Conservation (phyloP, 2,797 vertebrate genomes). For the Phalloptychus januarius region DNA sequence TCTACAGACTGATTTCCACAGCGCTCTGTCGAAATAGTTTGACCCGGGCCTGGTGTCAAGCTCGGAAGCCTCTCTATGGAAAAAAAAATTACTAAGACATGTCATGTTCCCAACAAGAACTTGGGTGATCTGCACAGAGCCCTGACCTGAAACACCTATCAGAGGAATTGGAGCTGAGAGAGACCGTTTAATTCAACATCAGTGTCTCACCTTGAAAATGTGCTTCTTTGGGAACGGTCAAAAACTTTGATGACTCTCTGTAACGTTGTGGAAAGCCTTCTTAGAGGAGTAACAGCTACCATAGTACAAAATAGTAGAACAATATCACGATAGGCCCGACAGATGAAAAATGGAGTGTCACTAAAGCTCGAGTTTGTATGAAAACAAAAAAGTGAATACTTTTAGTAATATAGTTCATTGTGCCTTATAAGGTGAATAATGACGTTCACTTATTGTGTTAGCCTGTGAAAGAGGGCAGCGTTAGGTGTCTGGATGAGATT, state of each 20-base stretch:
- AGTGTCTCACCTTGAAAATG: not conserved
- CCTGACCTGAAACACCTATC: not conserved
- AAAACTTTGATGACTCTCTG: not conserved
- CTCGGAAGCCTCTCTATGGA: too few relatives aligned
- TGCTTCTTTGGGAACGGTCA: not conserved
- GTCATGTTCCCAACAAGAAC: not conserved
- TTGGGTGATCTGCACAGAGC: not conserved
- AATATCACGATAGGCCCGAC: not conserved
- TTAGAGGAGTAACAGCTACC: not conserved
- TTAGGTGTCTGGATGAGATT: not conserved
- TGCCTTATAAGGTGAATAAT: not conserved
- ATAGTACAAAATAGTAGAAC: not conserved
- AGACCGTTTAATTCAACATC: not conserved
- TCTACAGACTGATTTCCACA: too few relatives aligned
- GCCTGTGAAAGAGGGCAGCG: not conserved
- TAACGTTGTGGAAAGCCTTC: not conserved
- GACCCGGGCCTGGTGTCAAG: too few relatives aligned
- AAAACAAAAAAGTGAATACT: not conserved
- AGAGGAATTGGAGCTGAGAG: not conserved
- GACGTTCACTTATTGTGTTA: not conserved
- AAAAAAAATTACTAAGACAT: not conserved
- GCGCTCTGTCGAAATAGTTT: too few relatives aligned
- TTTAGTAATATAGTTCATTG: not conserved
- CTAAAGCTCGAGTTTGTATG: not conserved
- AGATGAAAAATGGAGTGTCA: not conserved